phyloP scores from a whole-genome alignment of 2,113 vertebrate species.

The Hystrix brachyura region DNA sequence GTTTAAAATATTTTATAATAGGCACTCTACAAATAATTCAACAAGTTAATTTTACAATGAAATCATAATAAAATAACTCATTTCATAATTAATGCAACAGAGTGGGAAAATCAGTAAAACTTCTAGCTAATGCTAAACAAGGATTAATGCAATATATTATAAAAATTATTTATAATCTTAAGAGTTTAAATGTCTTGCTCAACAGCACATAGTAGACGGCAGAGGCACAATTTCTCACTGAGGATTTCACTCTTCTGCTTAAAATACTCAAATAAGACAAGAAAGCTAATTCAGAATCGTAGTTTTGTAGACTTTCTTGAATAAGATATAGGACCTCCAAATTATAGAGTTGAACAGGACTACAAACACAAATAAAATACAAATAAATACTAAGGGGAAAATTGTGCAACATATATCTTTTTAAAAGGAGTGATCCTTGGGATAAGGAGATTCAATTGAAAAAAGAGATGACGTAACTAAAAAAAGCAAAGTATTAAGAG shows the following conservation, averaged over 20 bases:
- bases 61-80: background rate
- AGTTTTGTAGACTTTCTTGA: background rate
- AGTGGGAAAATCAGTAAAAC: background rate
- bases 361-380: background rate
- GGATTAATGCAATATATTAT: background rate
- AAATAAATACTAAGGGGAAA: slow-evolving; percentile 18
- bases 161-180: background rate
- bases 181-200: background rate
- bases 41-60: slow-evolving; percentile 21
- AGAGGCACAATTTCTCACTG: background rate
- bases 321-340: background rate
- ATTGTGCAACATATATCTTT: background rate
- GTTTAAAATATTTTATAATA: slow-evolving; percentile 38
- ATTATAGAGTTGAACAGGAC: background rate
- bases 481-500: slow-evolving; percentile 3
- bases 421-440: background rate
- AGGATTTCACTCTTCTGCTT: background rate
- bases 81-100: slow-evolving; percentile 19
- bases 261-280: slow-evolving; percentile 44
- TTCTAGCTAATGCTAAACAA: slow-evolving; percentile 10
- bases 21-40: background rate
- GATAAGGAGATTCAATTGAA: slow-evolving; percentile 18
- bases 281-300: slow-evolving; percentile 10
- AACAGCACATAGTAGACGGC: background rate
- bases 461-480: background rate